Base-by-base conservation (phyloP, 2,888 invertebrate genomes). In the Nipponacmea schrenckii region DNA sequence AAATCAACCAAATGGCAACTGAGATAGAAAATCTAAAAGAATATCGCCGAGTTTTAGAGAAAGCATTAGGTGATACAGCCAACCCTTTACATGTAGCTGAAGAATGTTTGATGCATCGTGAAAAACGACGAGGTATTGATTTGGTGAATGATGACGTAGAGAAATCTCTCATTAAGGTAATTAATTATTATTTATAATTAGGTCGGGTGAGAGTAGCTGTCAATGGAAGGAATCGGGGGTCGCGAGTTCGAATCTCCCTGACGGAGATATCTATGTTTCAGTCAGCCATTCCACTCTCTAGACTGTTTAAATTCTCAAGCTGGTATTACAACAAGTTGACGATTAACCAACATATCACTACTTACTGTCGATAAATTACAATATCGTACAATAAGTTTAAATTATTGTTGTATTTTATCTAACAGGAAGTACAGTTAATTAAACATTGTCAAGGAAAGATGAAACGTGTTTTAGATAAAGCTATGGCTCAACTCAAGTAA, bases 81-180 rank as follows among this genome's bases (percentile, higher is more conserved):
- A 94, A 94, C 0, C 96, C 96, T 0, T 89, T 96, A 74, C 95
- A 95, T 80, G 94, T 96, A 75, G 95, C 95, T 31, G 96, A 97
- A 90, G 96, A 97, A 89, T 96, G 96, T 87, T 91, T 97, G 56
- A 96, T 96, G 89, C 94, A 96, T 86, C 91, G 96, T 73, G 96
- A 97, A 91, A 94, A 94, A 81, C 91, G 96, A 75, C 93, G 94
- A 87, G 95, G 95, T 65, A 91, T 95, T 81, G 97, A 97, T 88
- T 92, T 95, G 83, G 96, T 96, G 2, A 95, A 96, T 84, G 97
- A 97, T 84, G 91, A 93, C 64, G 94, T 95, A 27, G 97, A 97
- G 87, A 95, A 95, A 87, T 92, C 93, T 2, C 90, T 97, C 27
- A 90, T 96, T 20, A 92, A 92, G 83, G 88, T 88, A 56, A 56